Evolutionary conservation across 2,797 vertebrate genomes (phyloP).

Genomic region (Neostethus bicornis): DNA sequence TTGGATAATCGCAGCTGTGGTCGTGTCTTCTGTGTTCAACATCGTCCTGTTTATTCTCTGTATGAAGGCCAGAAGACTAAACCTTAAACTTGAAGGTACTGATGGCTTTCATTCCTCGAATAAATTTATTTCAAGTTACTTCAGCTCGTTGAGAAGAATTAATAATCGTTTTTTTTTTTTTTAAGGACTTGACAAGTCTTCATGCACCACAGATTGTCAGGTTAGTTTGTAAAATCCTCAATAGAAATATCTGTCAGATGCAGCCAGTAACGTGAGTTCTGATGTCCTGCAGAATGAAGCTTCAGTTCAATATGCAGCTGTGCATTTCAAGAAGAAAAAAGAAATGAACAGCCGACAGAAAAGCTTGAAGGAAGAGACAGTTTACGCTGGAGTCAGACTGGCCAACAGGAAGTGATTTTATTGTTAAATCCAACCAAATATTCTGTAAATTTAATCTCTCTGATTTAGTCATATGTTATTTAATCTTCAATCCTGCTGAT

Average conservation of each 20-base stretch:
- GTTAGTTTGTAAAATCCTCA: conserved; percentile 12
- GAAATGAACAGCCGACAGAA: conserved; percentile 14
- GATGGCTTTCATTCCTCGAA: not conserved
- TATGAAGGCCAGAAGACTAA: conserved; percentile 6
- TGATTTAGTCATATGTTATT: too few relatives aligned
- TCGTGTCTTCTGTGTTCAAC: conserved; percentile 29
- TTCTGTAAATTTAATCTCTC: not conserved
- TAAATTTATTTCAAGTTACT: not conserved
- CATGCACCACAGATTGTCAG: not conserved
- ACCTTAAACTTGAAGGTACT: conserved; percentile 26
- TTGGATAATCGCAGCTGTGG: conserved; percentile 20
- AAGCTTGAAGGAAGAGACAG: conserved; percentile 9
- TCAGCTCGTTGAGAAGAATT: not conserved
- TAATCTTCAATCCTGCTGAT: too few relatives aligned
- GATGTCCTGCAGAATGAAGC: conserved; percentile 26
- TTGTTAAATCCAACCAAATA: too few relatives aligned
- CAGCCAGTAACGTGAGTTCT: fast-evolving
- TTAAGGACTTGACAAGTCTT: conserved; percentile 4
- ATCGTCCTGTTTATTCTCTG: conserved; percentile 15
- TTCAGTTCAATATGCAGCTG: conserved; percentile 36
- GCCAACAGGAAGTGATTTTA: conserved; percentile 4
- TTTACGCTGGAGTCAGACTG: conserved; percentile 37
- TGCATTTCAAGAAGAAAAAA: conserved; percentile 43
- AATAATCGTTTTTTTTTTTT: not conserved
- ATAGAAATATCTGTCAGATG: not conserved